phyloP scores from a whole-genome alignment of 2,888 invertebrate species.

The Gymnosoma rotundatum region DNA sequence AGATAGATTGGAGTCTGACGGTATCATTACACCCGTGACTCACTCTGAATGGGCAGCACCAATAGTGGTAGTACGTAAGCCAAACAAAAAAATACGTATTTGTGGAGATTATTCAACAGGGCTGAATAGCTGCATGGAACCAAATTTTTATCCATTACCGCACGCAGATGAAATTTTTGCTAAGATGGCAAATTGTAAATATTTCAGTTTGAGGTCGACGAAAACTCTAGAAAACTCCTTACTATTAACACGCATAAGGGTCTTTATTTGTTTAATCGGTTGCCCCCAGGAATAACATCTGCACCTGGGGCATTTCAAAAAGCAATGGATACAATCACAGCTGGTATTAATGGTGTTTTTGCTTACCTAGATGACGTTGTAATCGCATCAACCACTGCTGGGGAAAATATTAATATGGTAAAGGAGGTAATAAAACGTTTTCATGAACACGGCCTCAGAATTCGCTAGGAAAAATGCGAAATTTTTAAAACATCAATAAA shows the following conservation, averaged over 20 bases:
- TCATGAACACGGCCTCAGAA: conserved; percentile 32
- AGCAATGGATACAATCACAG: conserved; percentile 50
- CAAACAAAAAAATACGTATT: conserved; percentile 28
- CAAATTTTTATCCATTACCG: conserved; percentile 1
- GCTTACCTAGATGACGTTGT: conserved; percentile 40
- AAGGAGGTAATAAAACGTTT: conserved; percentile 46
- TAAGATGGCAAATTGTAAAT: conserved; percentile 28
- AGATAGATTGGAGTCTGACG: conserved; percentile 9
- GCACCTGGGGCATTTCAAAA: conserved; percentile 5
- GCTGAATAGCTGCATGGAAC: conserved; percentile 21
- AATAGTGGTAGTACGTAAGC: too few species aligned
- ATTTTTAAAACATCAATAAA: conserved; percentile 37
- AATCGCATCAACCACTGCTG: conserved; percentile 4
- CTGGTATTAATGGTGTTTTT: conserved; percentile 41
- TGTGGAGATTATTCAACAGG: conserved; percentile 53
- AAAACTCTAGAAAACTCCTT: not conserved
- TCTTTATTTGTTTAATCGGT: conserved; percentile 3
- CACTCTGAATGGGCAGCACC: conserved; percentile 15
- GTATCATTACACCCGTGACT: conserved; percentile 38
- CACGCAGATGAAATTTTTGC: conserved; percentile 47
- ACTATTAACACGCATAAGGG: conserved; percentile 8
- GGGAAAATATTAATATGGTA: not conserved
- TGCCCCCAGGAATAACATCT: not conserved
- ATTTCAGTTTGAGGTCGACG: conserved; percentile 31
- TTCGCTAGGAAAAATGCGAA: conserved; percentile 46